A percentile compares a stretch with the other conserved stretches of the same genome.
Evolutionary conservation across 2,113 vertebrate species (phyloP).

Genomic region (Odocoileus virginianus): DNA sequence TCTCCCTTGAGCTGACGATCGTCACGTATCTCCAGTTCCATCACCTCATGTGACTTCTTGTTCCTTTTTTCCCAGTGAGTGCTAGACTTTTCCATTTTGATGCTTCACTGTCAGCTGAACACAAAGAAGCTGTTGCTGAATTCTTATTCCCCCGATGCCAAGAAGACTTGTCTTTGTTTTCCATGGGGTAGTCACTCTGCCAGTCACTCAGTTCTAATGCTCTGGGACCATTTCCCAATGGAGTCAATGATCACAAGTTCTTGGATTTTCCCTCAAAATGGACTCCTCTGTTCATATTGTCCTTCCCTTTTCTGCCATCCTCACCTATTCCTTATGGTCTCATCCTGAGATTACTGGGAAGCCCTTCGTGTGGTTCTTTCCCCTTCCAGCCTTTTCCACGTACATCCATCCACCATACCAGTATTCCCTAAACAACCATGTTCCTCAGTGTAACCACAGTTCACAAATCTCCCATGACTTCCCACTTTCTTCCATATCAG

Average conservation of each 20-base stretch:
- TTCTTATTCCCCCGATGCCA: background rate
- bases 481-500: background rate
- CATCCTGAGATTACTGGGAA: background rate
- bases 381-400: background rate
- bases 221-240: background rate
- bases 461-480: background rate
- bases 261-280: background rate
- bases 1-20: background rate
- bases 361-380: background rate
- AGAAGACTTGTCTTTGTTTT: background rate
- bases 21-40: background rate
- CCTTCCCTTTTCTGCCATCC: background rate
- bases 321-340: background rate
- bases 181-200: background rate
- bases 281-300: background rate
- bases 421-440: background rate
- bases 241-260: background rate
- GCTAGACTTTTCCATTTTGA: background rate
- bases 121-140: background rate
- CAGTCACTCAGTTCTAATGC: background rate
- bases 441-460: background rate
- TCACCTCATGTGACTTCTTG: background rate
- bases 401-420: background rate
- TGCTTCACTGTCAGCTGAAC: background rate
- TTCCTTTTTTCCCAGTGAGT: background rate